Conservation (phyloP, 2,888 invertebrate species). For the Lysandra coridon region DNA sequence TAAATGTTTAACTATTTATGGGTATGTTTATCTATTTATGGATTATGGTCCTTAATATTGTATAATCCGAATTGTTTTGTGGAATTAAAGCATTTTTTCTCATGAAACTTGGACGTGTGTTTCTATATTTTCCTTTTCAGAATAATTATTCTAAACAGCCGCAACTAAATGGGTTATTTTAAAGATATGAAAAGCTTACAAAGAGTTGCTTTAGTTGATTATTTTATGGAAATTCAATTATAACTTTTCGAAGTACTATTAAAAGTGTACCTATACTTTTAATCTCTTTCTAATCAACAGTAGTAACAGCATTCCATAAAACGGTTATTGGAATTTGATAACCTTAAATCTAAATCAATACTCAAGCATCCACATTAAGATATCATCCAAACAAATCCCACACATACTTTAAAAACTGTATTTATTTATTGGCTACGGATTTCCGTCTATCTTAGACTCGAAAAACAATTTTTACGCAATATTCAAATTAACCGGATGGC, state of each 20-base stretch:
- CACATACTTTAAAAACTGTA: conserved; percentile 37
- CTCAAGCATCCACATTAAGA: conserved; percentile 10
- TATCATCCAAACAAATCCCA: conserved; percentile 30
- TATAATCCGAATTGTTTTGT: neutral
- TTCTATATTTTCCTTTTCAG: neutral
- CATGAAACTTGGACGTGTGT: neutral
- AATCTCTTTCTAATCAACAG: neutral
- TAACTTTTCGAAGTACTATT: neutral
- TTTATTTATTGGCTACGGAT: conserved; percentile 54
- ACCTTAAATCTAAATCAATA: neutral
- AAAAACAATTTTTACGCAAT: conserved; percentile 38
- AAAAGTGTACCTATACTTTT: neutral
- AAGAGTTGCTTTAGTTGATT: neutral
- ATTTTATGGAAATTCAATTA: neutral
- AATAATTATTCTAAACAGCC: neutral
- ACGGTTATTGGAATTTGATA: conserved; percentile 11
- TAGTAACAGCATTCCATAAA: conserved; percentile 7
- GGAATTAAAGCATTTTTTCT: neutral
- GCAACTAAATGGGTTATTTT: neutral
- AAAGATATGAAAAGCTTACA: too few species aligned
- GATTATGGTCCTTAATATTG: neutral
- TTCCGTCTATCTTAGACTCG: conserved; percentile 51
- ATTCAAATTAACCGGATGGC: conserved; percentile 56
- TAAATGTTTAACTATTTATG: neutral
- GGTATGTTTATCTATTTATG: neutral